Evolutionary conservation across 1,140 invertebrate species (phyloP).

Genomic region (Prorops nasuta): DNA sequence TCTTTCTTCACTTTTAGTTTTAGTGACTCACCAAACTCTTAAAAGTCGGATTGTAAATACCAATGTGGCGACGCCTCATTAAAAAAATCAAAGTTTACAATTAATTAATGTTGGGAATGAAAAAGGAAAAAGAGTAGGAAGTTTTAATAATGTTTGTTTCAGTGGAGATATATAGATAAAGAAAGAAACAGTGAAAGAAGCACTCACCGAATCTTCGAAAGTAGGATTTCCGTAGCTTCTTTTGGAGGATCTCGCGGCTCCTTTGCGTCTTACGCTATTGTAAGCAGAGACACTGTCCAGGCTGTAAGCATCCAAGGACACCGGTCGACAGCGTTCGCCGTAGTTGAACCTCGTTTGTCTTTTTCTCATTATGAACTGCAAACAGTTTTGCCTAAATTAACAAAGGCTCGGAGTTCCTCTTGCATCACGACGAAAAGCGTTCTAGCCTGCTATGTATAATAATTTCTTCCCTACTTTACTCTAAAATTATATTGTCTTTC

Average conservation of each 20-base stretch:
- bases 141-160: neutral
- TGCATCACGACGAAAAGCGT: too few relatives aligned
- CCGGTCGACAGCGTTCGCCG: slow-evolving; percentile 81
- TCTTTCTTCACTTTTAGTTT: too few relatives aligned
- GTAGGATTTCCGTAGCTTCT: slow-evolving; percentile 86
- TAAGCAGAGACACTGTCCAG: slow-evolving; percentile 85
- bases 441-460: too few relatives aligned
- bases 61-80: neutral
- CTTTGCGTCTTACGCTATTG: slow-evolving; percentile 72
- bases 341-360: slow-evolving; percentile 69
- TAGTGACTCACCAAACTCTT: neutral
- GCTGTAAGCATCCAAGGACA: slow-evolving; percentile 84
- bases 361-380: slow-evolving; percentile 69
- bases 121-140: neutral
- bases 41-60: neutral
- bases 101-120: neutral
- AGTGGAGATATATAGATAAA: neutral
- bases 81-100: neutral
- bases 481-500: too few relatives aligned
- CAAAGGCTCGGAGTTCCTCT: too few relatives aligned
- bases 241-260: slow-evolving; percentile 74
- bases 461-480: too few relatives aligned
- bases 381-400: slow-evolving; percentile 21
- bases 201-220: slow-evolving; percentile 83
- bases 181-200: neutral